Conservation (phyloP, 23 tunicate species). For the Ciona savignyi region DNA sequence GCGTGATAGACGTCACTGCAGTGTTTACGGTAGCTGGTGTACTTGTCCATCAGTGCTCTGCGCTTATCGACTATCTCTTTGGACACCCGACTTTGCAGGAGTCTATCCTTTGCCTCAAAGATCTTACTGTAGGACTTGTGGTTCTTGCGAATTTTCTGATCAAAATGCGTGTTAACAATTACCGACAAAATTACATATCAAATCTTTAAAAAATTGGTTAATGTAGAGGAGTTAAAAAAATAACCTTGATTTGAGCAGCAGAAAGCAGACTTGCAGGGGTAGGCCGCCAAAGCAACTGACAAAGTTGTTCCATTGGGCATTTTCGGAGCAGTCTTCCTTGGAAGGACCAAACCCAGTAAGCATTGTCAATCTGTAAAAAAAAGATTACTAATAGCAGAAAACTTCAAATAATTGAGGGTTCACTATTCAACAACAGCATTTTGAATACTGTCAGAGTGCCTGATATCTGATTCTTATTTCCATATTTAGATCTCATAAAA, state of each 20-base stretch:
- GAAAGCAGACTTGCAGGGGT: constrained; percentile 69
- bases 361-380: constrained; percentile 69
- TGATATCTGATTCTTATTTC: too few relatives aligned
- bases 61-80: constrained; percentile 91
- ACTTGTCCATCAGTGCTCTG: constrained; percentile 49
- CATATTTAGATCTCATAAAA: too few relatives aligned
- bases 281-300: constrained; percentile 96
- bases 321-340: constrained; percentile 92
- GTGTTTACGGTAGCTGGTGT: constrained; percentile 26
- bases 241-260: constrained; percentile 63
- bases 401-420: background rate
- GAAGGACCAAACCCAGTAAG: constrained; percentile 98
- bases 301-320: constrained; percentile 41
- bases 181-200: background rate
- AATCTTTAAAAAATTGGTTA: too few relatives aligned
- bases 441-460: too few relatives aligned
- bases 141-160: constrained; percentile 71
- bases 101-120: constrained; percentile 96
- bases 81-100: constrained; percentile 60
- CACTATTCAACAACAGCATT: too few relatives aligned
- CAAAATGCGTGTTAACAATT: background rate
- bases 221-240: background rate
- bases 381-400: background rate
- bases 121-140: constrained; percentile 57
- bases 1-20: constrained; percentile 48